Percentiles rank a stretch among this genome's conserved stretches.
Conservation (phyloP, 2,888 invertebrate genomes). For the Chrysolina oricalcia region DNA sequence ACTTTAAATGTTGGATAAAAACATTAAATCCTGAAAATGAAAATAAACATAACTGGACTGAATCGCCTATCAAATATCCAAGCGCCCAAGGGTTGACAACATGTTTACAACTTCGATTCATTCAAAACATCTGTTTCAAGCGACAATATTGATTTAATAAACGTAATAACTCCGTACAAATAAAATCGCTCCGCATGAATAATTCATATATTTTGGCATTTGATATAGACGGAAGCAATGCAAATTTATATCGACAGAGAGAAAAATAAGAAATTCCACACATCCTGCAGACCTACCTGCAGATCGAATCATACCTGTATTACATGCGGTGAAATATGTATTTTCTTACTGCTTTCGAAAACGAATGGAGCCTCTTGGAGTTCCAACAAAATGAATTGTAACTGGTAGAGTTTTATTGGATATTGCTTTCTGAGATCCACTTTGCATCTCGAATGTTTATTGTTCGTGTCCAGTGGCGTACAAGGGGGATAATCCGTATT, state of each 20-base stretch:
- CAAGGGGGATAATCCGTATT: too few species aligned
- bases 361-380: not conserved
- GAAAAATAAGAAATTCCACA: not conserved
- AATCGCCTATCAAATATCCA: not conserved
- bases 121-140: constrained; percentile 23
- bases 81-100: constrained; percentile 1
- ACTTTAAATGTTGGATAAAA: too few species aligned
- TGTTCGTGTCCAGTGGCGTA: not conserved
- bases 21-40: not conserved
- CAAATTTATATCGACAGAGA: constrained; percentile 25
- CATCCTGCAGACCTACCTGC: not conserved
- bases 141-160: constrained; percentile 27
- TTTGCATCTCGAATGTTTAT: not conserved
- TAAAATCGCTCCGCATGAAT: constrained; percentile 37
- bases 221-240: constrained; percentile 1
- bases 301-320: not conserved
- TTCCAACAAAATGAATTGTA: not conserved
- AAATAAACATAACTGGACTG: not conserved
- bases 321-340: not conserved
- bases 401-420: not conserved
- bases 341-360: not conserved
- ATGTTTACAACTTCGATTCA: constrained; percentile 10
- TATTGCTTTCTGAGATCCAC: constrained; percentile 4
- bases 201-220: constrained; percentile 11
- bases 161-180: constrained; percentile 42